Conservation (phyloP, 2,797 vertebrate species). For the Diceros bicornis region DNA sequence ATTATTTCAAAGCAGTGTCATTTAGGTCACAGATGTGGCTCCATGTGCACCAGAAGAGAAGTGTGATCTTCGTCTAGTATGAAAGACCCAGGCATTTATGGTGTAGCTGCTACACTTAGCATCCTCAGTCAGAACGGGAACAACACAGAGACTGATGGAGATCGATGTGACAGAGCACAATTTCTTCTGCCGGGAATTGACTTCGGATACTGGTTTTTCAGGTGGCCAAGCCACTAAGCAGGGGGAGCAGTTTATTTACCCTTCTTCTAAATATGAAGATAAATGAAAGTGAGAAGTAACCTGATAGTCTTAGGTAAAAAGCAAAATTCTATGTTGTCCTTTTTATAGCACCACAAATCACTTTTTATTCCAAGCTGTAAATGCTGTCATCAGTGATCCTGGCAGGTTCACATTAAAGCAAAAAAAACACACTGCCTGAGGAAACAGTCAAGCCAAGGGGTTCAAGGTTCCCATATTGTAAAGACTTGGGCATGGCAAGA, state of each 20-base stretch:
- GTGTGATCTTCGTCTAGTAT: accelerated
- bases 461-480: neutral
- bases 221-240: neutral
- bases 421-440: neutral
- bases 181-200: constrained; percentile 35
- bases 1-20: neutral
- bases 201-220: neutral
- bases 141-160: neutral
- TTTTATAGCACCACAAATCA: neutral
- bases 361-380: neutral
- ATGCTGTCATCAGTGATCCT: neutral
- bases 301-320: neutral
- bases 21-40: neutral
- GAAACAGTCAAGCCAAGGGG: neutral
- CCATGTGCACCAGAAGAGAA: neutral
- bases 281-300: neutral
- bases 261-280: neutral
- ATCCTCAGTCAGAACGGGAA: constrained; percentile 41
- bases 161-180: neutral
- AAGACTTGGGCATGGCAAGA: neutral
- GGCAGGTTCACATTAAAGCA: neutral
- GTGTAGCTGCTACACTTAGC: neutral
- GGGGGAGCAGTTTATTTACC: neutral
- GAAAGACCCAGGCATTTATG: neutral
- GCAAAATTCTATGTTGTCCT: neutral